A percentile compares a stretch with the other conserved stretches of the same genome.
phyloP scores from a whole-genome alignment of 2,113 vertebrate species.

The Lichenostomus cassidix region DNA sequence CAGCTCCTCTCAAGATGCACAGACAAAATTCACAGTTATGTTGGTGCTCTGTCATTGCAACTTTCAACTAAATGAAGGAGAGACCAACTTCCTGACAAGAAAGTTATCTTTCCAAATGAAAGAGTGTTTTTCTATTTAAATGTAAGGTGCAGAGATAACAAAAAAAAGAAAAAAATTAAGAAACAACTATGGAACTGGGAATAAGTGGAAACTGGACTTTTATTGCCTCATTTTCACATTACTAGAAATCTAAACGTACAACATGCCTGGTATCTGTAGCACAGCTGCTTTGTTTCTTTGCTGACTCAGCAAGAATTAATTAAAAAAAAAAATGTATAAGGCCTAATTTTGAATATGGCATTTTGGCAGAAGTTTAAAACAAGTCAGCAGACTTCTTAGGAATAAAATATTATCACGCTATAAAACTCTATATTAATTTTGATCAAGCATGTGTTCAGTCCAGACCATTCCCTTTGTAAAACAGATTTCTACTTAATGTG shows the following conservation, averaged over 20 bases:
- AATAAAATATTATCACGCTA: background rate
- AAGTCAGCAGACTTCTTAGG: background rate
- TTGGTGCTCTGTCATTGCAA: slow-evolving; percentile 48
- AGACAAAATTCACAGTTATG: slow-evolving; percentile 55
- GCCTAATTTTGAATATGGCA: background rate
- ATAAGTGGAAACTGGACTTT: background rate
- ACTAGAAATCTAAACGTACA: background rate
- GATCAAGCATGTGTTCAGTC: background rate
- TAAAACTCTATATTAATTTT: background rate
- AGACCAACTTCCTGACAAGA: slow-evolving; percentile 28
- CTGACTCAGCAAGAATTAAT: background rate
- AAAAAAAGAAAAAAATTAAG: background rate
- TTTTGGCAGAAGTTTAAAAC: background rate
- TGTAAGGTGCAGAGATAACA: background rate
- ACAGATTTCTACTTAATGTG: background rate
- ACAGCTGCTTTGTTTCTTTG: background rate
- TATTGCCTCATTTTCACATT: background rate
- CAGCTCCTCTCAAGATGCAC: background rate
- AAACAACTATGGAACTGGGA: background rate
- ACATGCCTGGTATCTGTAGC: background rate
- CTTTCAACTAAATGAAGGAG: slow-evolving; percentile 20
- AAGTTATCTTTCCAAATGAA: slow-evolving; percentile 33
- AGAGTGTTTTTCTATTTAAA: slow-evolving; percentile 2
- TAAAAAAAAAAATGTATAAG: background rate
- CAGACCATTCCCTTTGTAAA: background rate